Evolutionary conservation across 2,113 vertebrate genomes (phyloP), one percentile per base, ranked within the genome.

Genomic region (Catharus bicknelli): DNA sequence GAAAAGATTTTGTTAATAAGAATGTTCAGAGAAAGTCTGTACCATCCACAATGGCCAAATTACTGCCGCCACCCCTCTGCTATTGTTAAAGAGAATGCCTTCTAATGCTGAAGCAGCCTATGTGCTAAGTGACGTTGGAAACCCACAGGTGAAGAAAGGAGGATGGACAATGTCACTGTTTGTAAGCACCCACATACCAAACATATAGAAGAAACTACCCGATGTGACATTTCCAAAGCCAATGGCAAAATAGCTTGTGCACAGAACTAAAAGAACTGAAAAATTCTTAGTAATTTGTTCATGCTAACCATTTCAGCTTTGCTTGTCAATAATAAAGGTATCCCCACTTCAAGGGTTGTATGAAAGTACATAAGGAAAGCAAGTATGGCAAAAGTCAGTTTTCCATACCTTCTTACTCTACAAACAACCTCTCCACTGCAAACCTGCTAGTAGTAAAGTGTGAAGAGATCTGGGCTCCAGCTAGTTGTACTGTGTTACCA

Each of bases 251-350:
- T 7, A 79, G 8, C 40, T 43, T 66, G 22, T 36, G 22, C 88
- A 40, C 7, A 79, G 57, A 81, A 81, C 45, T 68, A 51, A 69
- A 29, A 23, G 10, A 50, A 21, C 7, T 19, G 9, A 84, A 80
- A 57, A 86, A 25, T 4, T 62, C 16, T 50, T 26, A 69, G 2
- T 34, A 50, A 36, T 55, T 62, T 3, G 4, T 62, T 88, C 38
- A 48, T 22, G 63, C 16, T 32, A 15, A 42, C 10, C 22, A 11
- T 30, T 83, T 68, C 20, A 62, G 7, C 13, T 83, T 78, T 61
- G 11, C 22, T 80, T 79, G 16, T 23, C 72, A 54, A 27, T 27
- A 45, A 54, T 13, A 54, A 4, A 21, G 0, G 0, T 27, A 14
- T 25, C 22, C 53, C 16, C 14, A 57, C 45, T 80, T 61, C 38